Conservation (phyloP, 2,888 invertebrate genomes). For the Anthoptus insignis region DNA sequence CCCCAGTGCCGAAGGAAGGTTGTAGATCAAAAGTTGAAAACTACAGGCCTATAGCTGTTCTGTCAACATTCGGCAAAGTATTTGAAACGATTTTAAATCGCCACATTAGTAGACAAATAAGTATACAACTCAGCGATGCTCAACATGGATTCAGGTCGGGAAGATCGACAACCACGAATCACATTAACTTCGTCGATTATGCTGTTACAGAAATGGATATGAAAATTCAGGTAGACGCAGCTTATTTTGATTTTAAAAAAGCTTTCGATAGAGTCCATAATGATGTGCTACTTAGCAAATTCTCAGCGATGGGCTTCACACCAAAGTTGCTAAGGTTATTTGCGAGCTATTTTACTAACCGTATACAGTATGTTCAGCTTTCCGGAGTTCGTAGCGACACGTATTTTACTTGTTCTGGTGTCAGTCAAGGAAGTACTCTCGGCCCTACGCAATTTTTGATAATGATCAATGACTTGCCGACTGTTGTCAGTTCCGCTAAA, state of each 20-base stretch:
- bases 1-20: not conserved
- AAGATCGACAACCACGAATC: conserved; percentile 26
- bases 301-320: not conserved
- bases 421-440: conserved; percentile 11
- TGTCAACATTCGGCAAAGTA: not conserved
- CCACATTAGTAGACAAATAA: conserved; percentile 6
- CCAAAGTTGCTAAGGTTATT: conserved; percentile 14
- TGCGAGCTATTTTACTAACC: conserved; percentile 13
- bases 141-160: conserved; percentile 33
- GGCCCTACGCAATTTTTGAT: conserved; percentile 26
- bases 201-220: conserved; percentile 18
- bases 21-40: not conserved
- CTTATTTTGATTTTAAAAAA: conserved; percentile 33
- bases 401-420: conserved; percentile 17
- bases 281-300: conserved; percentile 18
- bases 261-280: conserved; percentile 29
- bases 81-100: conserved; percentile 3
- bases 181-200: conserved; percentile 15
- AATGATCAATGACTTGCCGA: conserved; percentile 34
- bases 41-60: not conserved
- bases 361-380: conserved; percentile 19
- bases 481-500: not conserved
- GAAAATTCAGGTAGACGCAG: conserved; percentile 31
- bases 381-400: not conserved
- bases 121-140: conserved; percentile 5